Percentiles rank a stretch among this genome's conserved stretches.
Evolutionary conservation across 1,140 invertebrate species (phyloP).

Genomic region (Homalodisca vitripennis): DNA sequence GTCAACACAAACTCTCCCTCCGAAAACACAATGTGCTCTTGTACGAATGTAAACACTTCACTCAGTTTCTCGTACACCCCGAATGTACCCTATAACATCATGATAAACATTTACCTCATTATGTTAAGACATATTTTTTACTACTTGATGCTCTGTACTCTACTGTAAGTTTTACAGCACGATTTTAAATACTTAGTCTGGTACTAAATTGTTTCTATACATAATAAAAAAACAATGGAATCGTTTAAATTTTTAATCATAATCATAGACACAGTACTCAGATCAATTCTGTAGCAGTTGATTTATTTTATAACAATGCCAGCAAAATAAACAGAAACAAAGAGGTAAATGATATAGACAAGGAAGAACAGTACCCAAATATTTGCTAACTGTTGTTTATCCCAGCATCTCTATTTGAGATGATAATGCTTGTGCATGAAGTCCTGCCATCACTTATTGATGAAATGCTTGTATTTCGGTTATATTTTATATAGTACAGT

Average conservation of each 20-base stretch:
- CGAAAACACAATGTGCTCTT: constrained; percentile 65
- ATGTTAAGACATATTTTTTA: neutral
- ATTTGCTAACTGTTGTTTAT: no score
- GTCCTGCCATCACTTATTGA: no score
- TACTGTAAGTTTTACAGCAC: neutral
- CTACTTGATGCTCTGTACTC: neutral
- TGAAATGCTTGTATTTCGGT: no score
- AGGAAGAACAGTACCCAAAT: no score
- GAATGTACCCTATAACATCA: constrained; percentile 70
- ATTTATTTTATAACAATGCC: no score
- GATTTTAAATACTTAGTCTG: neutral
- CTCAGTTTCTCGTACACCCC: constrained; percentile 71
- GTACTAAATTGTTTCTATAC: neutral
- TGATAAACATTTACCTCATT: neutral
- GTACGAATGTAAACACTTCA: constrained; percentile 69
- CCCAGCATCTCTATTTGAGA: no score
- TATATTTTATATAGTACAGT: no score
- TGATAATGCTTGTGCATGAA: no score
- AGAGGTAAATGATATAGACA: no score
- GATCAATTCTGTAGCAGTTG: no score
- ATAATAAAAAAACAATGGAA: neutral
- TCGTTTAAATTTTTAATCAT: neutral
- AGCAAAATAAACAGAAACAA: no score
- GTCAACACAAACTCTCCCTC: constrained; percentile 49
- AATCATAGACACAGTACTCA: neutral